Conservation (phyloP, 2,888 invertebrate genomes). For the Drosophila atroscutellata region DNA sequence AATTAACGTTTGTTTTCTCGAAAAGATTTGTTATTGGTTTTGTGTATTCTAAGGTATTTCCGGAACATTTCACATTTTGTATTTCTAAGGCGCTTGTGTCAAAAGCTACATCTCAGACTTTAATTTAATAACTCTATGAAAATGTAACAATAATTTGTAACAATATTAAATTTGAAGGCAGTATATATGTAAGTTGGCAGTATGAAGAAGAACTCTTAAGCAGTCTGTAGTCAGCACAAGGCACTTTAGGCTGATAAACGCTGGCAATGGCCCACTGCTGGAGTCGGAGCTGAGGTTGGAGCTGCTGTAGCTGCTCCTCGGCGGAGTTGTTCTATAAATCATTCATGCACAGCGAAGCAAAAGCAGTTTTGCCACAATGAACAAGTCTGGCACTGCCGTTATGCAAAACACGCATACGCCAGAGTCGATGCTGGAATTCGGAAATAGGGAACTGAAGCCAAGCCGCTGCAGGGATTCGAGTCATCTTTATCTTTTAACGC, state of each 20-base stretch:
- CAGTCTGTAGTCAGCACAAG: neutral
- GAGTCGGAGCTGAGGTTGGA: conserved; percentile 19
- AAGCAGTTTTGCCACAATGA: conserved; percentile 63
- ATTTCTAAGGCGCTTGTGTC: neutral
- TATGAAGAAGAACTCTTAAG: conserved; percentile 15
- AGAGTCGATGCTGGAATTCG: neutral
- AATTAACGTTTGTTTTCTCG: neutral
- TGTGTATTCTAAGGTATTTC: neutral
- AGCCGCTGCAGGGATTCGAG: conserved; percentile 49
- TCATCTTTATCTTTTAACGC: conserved; percentile 63
- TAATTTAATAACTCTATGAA: neutral
- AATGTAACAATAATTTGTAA: conserved; percentile 13
- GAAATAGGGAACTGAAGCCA: conserved; percentile 20
- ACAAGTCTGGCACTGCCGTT: conserved; percentile 45
- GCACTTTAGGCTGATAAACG: conserved; percentile 46
- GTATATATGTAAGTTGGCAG: conserved; percentile 11
- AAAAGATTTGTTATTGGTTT: neutral
- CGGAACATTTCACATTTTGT: neutral
- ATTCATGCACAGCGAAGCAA: conserved; percentile 73
- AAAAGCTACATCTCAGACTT: neutral
- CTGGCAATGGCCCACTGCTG: conserved; percentile 31
- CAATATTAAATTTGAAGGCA: conserved; percentile 10
- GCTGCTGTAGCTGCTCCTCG: conserved; percentile 7
- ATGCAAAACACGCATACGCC: conserved; percentile 60
- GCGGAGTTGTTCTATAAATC: conserved; percentile 68